A percentile compares a stretch with the other conserved stretches of the same genome.
Evolutionary conservation across 2,113 vertebrate genomes (phyloP).

Genomic region (Sprattus sprattus): DNA sequence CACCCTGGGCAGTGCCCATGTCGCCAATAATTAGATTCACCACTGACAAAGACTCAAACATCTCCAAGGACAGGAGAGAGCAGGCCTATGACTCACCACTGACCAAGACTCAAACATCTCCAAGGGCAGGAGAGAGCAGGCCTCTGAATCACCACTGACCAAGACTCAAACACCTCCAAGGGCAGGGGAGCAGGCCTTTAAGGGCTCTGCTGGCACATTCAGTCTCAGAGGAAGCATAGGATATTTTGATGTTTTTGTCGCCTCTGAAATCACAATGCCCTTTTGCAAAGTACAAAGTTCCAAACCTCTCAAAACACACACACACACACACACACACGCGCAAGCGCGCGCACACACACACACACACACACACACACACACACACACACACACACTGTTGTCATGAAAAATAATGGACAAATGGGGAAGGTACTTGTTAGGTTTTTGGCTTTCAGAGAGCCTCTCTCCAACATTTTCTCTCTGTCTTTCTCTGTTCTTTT

Average conservation of each 20-base stretch:
- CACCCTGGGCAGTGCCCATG: too few species aligned
- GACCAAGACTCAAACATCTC: too few species aligned
- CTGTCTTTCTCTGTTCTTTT: neutral
- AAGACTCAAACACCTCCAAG: neutral
- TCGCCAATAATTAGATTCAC: too few species aligned
- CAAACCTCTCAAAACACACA: neutral
- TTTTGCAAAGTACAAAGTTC: neutral
- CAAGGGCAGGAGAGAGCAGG: too few species aligned
- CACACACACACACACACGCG: neutral
- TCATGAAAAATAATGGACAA: neutral
- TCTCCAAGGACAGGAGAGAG: too few species aligned
- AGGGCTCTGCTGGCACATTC: neutral
- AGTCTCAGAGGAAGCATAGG: neutral
- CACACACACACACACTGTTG: neutral
- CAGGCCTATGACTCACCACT: too few species aligned
- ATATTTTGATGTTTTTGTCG: neutral
- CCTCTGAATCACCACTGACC: too few species aligned
- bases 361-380: neutral
- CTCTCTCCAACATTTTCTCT: neutral
- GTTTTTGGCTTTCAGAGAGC: slow-evolving; percentile 1
- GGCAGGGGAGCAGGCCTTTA: neutral
- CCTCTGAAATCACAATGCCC: neutral
- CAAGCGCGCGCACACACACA: neutral
- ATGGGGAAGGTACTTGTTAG: neutral
- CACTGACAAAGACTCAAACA: too few species aligned